Evolutionary conservation across 2,888 invertebrate species (phyloP), one percentile per base, ranked within the genome.

Genomic region (Kryphioiulus occultus): DNA sequence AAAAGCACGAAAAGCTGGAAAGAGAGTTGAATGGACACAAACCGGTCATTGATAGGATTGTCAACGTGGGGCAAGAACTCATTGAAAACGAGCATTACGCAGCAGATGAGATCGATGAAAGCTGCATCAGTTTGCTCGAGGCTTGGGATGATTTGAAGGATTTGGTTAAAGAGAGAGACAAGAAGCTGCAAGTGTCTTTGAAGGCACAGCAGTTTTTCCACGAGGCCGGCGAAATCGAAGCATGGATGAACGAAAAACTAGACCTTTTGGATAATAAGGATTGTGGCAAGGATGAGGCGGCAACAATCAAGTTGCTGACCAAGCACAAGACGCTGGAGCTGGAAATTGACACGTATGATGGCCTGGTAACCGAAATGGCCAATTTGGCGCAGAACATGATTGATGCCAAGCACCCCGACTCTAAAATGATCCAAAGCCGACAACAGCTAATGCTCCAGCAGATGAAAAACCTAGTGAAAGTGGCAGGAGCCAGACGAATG

Each of bases 301-400:
- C 97, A 0, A 97, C 98, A 26, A 97, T 98, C 68, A 98, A 98
- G 92, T 93, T 99, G 83, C 93, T 99, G 26, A 98, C 98, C 0
- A 97, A 97, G 91, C 98, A 99, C 92, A 99, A 99, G 95, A 97
- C 96, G 1, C 94, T 98, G 82, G 97, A 97, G 90, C 92, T 98
- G 12, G 97, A 97, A 91, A 93, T 98, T 90, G 98, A 98, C 91
- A 97, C 97, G 0, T 98, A 98, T 93, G 95, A 95, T 89, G 96
- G 96, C 12, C 96, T 98, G 87, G 96, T 99, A 42, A 95, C 95
- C 2, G 98, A 98, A 93, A 98, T 99, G 95, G 96, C 97, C 1
- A 95, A 96, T 91, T 95, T 95, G 88, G 98, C 97, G 1, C 94
- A 95, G 53, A 93, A 95, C 0, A 95, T 98, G 95, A 95, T 97